These are phyloP conservation scores for Plectropomus leopardus DNA, from an alignment of 2,113 vertebrate genomes.

Conservation along the genomic window DNA sequence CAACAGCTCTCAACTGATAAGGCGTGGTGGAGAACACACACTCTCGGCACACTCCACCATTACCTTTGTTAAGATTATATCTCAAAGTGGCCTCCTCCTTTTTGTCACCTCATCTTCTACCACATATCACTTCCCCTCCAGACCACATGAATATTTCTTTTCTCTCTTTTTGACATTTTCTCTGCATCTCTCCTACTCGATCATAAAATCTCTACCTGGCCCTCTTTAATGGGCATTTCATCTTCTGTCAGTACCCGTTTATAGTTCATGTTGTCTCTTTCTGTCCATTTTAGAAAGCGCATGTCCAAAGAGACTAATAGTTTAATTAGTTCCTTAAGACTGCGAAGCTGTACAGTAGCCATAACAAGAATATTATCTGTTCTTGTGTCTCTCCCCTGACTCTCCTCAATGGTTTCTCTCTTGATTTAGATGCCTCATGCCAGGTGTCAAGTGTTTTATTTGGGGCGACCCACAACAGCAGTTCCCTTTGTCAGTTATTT, in stretches of 20 bases:
- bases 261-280: not conserved
- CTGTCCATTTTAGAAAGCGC: constrained; percentile 20
- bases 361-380: constrained; percentile 8
- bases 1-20: constrained; percentile 52
- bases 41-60: constrained; percentile 1
- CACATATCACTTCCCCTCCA: constrained; percentile 13
- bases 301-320: not conserved
- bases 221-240: constrained; percentile 22
- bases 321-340: constrained; percentile 39
- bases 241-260: not conserved
- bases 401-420: constrained; percentile 14
- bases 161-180: not conserved
- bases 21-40: constrained; percentile 17
- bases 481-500: not conserved
- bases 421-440: constrained; percentile 21
- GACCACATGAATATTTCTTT: not conserved
- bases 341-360: not conserved
- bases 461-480: not conserved
- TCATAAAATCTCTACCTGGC: constrained; percentile 1
- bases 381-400: constrained; percentile 1
- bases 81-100: constrained; percentile 17
- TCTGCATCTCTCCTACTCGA: not conserved
- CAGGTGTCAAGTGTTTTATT: not conserved
- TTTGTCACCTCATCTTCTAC: not conserved
- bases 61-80: constrained; percentile 47